A percentile compares a stretch with the other conserved stretches of the same genome.
phyloP scores from a whole-genome alignment of 2,113 vertebrate species.

The Eudyptes chrysolophus region DNA sequence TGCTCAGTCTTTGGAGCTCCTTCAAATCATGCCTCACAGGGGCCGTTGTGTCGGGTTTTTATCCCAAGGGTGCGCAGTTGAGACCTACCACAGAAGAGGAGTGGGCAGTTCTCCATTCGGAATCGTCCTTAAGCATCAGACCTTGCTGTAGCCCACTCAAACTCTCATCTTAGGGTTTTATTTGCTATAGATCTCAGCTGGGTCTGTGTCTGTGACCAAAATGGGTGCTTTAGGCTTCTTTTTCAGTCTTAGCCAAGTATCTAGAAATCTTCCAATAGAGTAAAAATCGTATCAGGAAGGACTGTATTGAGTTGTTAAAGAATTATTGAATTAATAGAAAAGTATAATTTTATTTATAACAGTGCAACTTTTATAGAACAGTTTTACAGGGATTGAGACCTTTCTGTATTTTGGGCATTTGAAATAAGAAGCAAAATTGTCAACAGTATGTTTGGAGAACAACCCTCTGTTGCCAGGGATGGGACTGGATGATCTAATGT shows the following conservation, averaged over 20 bases:
- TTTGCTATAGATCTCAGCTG: neutral
- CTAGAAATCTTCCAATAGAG: neutral
- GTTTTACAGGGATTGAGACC: neutral
- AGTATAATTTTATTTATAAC: neutral
- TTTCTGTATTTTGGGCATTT: neutral
- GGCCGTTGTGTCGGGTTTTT: neutral
- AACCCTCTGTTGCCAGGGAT: neutral
- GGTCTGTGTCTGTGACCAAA: neutral
- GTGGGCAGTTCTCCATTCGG: neutral
- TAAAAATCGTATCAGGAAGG: neutral
- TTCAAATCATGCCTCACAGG: neutral
- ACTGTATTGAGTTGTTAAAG: neutral
- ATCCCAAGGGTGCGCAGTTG: neutral
- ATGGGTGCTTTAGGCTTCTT: neutral
- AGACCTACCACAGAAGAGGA: neutral
- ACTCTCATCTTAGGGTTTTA: neutral
- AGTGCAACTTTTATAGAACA: neutral
- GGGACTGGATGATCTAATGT: neutral
- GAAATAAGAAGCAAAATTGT: neutral
- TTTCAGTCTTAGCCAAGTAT: neutral
- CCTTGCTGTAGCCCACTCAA: neutral
- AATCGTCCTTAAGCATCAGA: neutral
- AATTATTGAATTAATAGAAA: neutral
- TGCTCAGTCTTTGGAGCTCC: neutral
- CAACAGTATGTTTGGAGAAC: neutral